Base-by-base conservation (phyloP, 2,888 invertebrate genomes). In the Amiota mariae region DNA sequence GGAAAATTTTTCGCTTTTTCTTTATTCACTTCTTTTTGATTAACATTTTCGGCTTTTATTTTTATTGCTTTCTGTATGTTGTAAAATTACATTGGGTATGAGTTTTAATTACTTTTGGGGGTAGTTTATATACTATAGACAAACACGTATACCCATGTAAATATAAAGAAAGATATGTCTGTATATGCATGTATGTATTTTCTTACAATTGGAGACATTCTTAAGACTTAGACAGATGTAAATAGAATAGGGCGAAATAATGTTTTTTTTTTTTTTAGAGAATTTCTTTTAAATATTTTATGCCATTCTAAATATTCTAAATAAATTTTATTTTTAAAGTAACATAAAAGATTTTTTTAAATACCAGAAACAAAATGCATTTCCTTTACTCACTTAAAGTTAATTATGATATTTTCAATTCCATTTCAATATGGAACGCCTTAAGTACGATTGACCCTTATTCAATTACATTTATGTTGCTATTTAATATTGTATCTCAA, bases 91-190 rank as follows among this genome's bases (percentile, higher is more conserved):
- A 48, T 2, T 67, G 64, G 51, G 79, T 75, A 75, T 81, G 78
- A 73, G 57, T 82, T 85, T 84, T 84, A 84, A 84, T 84, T 84
- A 86, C 84, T 84, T 84, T 86, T 86, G 80, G 81, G 84, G 84
- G 84, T 86, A 83, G 84, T 86, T 84, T 82, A 72, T 56, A 77
- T 54, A 8, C 54, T 2, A 10, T 12, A 59, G 15, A 59, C 59
- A 59, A 10, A 20, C 20, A 18, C 20, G 10, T 59, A 18, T 59
- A 59, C 2, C 1, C 4, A 51, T 51, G 12, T 51, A 4, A 8
- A 11, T 51, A 11, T 20, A 18, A 8, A 10, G 54, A 15, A 54
- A 57, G 18, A 57, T 8, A 18, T 15, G 57, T 59, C 15, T 59
- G 18, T 18, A n/a, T 6, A 15, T 8, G n/a, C 0, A 57, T 15